phyloP scores from a whole-genome alignment of 2,113 vertebrate genomes.

The Indicator maculatus region DNA sequence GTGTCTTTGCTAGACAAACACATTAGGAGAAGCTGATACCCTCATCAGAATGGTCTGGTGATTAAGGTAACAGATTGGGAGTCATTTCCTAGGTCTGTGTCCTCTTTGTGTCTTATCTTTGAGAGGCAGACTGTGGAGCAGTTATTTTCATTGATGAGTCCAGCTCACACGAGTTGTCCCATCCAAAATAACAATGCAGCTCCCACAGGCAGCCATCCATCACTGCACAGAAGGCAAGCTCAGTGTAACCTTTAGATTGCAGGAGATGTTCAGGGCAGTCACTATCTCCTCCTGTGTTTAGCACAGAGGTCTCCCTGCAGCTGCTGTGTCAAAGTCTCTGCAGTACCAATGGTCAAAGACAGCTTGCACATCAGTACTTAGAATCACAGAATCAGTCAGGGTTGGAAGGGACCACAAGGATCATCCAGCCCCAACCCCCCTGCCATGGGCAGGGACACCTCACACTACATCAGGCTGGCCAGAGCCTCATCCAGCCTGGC shows the following conservation, averaged over 20 bases:
- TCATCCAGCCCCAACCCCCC: too few species aligned
- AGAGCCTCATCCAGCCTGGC: too few species aligned
- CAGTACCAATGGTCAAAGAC: neutral
- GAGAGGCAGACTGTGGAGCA: slow-evolving; percentile 29
- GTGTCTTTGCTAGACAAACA: neutral
- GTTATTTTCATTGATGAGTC: slow-evolving; percentile 16
- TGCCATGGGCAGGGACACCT: too few species aligned
- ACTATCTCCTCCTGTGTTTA: slow-evolving; percentile 33
- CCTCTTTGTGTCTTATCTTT: slow-evolving; percentile 50
- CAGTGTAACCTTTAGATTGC: slow-evolving; percentile 42
- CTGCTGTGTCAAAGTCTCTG: neutral
- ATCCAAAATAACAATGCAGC: slow-evolving; percentile 11
- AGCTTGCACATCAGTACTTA: too few species aligned
- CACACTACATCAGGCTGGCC: too few species aligned
- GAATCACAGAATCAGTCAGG: too few species aligned
- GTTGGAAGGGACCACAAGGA: too few species aligned
- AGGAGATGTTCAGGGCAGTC: neutral
- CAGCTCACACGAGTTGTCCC: neutral
- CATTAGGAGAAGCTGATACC: neutral
- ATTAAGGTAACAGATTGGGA: slow-evolving; percentile 24
- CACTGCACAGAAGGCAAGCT: neutral
- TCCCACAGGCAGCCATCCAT: slow-evolving; percentile 6
- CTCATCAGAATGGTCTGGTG: neutral
- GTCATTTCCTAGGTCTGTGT: neutral
- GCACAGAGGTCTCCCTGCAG: neutral